These are phyloP conservation scores for Pollimyrus isidori DNA, from an alignment of 2,113 vertebrate species.

Conservation along the genomic window DNA sequence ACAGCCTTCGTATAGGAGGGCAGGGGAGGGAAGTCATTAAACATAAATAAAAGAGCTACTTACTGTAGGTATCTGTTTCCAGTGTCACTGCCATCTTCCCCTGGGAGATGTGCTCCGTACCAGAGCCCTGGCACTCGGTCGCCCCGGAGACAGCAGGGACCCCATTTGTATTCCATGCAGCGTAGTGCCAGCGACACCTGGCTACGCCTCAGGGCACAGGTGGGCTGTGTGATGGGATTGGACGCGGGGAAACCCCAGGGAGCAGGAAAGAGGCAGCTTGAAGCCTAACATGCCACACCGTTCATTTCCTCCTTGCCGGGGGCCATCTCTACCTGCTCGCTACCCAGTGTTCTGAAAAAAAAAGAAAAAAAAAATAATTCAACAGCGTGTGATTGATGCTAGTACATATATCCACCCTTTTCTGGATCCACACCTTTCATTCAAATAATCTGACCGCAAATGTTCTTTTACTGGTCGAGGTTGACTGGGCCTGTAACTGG, in stretches of 20 bases:
- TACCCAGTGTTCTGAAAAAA: not conserved
- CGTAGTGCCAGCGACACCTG: not conserved
- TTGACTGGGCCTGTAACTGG: not conserved
- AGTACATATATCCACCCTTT: not conserved
- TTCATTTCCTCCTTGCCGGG: not conserved
- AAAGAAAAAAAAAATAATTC: not conserved
- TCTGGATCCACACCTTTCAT: not conserved
- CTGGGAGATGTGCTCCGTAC: not conserved
- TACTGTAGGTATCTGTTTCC: not conserved
- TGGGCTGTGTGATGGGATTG: conserved; percentile 1
- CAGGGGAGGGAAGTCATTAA: not conserved
- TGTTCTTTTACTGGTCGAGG: not conserved
- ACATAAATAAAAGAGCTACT: not conserved
- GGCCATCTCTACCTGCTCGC: not conserved
- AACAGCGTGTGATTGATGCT: not conserved
- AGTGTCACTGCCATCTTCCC: not conserved
- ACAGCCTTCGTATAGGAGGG: not conserved
- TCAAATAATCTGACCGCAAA: not conserved
- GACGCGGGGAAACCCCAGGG: not conserved
- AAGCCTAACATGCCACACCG: not conserved
- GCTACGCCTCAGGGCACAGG: not conserved
- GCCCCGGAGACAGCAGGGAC: not conserved
- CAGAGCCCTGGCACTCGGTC: not conserved
- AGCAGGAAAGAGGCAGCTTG: not conserved
- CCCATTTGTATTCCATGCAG: conserved; percentile 8